phyloP scores from a whole-genome alignment of 2,888 invertebrate species.

The Meghimatium bilineatum region DNA sequence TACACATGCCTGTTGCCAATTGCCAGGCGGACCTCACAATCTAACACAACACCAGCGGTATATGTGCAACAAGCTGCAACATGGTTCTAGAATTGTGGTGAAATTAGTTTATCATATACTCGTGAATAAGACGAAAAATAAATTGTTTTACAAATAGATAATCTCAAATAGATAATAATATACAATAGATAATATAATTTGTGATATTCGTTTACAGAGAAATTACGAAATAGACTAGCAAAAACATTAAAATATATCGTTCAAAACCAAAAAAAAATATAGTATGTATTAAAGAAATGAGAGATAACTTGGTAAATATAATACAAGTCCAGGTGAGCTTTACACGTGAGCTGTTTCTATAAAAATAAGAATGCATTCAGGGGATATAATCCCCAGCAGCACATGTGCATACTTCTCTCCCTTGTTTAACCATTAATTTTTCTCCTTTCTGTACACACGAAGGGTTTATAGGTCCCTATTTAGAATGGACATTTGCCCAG shows the following conservation, averaged over 20 bases:
- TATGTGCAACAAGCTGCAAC: background rate
- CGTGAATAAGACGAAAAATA: background rate
- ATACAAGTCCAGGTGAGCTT: background rate
- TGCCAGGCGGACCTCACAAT: conserved; percentile 37
- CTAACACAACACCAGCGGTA: background rate
- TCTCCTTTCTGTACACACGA: too few relatives aligned
- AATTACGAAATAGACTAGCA: background rate
- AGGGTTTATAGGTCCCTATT: too few relatives aligned
- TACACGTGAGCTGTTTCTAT: background rate
- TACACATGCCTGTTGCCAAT: conserved; percentile 36
- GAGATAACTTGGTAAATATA: background rate
- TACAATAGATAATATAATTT: too few relatives aligned
- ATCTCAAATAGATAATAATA: background rate
- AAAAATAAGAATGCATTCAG: conserved; percentile 4
- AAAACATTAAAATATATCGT: background rate
- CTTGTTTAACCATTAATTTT: background rate
- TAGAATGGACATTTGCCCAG: too few relatives aligned
- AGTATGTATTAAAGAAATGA: background rate
- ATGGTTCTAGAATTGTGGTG: background rate
- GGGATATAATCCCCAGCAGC: background rate
- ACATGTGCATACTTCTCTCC: background rate
- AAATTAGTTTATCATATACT: background rate
- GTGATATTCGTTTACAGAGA: background rate
- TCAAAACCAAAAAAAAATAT: background rate
- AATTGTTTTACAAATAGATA: background rate